These are phyloP conservation scores for Polypterus bichir DNA, from an alignment of 2,113 vertebrate species.

Conservation along the genomic window DNA sequence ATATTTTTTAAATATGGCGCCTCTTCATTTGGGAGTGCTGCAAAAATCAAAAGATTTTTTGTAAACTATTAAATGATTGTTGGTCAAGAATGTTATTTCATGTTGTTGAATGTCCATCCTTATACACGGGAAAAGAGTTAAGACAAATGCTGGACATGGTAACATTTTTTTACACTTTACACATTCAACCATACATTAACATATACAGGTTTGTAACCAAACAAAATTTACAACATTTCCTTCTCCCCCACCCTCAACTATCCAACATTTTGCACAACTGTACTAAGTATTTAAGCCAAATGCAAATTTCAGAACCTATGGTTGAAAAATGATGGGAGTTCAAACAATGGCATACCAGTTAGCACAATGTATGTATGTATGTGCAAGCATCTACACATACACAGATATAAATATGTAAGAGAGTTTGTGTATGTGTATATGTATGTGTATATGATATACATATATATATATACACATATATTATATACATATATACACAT, in stretches of 20 bases:
- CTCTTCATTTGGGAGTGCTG: constrained; percentile 2
- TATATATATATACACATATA: too few species aligned
- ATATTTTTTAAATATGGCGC: not conserved
- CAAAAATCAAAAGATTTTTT: not conserved
- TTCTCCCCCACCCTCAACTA: constrained; percentile 5
- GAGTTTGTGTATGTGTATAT: not conserved
- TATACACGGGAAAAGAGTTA: constrained; percentile 51
- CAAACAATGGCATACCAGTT: constrained; percentile 83
- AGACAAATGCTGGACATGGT: constrained; percentile 40
- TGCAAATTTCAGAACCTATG: constrained; percentile 37
- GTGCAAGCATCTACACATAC: not conserved
- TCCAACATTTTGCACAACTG: constrained; percentile 40
- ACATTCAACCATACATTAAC: constrained; percentile 63
- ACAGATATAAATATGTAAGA: not conserved
- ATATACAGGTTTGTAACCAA: constrained; percentile 42
- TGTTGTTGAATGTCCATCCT: constrained; percentile 70
- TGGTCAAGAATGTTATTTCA: constrained; percentile 3
- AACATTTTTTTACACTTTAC: constrained; percentile 51
- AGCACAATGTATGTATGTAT: constrained; percentile 12
- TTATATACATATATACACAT: too few species aligned
- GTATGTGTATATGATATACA: too few species aligned
- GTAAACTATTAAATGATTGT: not conserved
- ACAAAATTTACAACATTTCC: constrained; percentile 39
- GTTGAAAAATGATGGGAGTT: constrained; percentile 65
- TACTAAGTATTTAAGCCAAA: constrained; percentile 38